Evolutionary conservation across 2,113 vertebrate species (phyloP).

Genomic region (Hyperopisus bebe): DNA sequence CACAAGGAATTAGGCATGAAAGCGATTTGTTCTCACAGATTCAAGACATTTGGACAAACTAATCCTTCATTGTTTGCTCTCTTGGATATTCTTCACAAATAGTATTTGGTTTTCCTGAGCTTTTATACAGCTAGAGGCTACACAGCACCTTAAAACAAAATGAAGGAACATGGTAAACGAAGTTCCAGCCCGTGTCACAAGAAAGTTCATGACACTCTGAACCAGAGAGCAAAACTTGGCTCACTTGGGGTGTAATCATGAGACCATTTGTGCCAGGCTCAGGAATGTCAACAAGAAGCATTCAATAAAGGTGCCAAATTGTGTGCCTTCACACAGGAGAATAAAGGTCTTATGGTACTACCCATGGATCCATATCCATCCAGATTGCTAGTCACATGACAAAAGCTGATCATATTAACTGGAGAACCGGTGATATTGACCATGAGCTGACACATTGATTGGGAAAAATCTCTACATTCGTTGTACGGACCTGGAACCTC

Average conservation of each 20-base stretch:
- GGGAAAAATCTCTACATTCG: neutral
- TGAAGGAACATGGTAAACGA: neutral
- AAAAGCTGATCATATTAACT: neutral
- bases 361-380: neutral
- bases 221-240: neutral
- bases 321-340: neutral
- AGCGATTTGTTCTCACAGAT: neutral
- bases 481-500: neutral
- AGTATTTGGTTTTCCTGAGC: neutral
- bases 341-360: neutral
- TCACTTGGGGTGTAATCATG: neutral
- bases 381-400: neutral
- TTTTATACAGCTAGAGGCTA: neutral
- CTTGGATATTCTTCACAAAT: neutral
- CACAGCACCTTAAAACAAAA: neutral
- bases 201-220: neutral
- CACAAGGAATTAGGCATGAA: constrained; percentile 2
- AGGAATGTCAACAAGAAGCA: neutral
- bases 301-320: neutral
- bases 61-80: neutral
- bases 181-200: neutral
- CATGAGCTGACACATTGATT: neutral
- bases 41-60: neutral
- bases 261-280: neutral
- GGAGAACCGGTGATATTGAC: neutral